phyloP scores from a whole-genome alignment of 1,140 invertebrate species.

The Parapsyche elsis region DNA sequence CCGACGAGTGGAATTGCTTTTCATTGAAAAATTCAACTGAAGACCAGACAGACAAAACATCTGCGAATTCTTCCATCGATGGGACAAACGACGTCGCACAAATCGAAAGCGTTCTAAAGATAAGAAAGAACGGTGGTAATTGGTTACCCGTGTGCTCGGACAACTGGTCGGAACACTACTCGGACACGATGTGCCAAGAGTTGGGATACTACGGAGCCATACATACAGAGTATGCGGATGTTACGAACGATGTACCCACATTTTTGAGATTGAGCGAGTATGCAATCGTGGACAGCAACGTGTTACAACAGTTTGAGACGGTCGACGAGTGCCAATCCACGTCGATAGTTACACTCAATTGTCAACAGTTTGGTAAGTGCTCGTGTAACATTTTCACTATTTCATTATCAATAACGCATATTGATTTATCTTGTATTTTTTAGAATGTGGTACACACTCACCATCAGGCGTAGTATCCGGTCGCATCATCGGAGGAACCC shows the following conservation, averaged over 20 bases:
- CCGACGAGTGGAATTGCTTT: conserved; percentile 74
- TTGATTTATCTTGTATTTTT: conserved; percentile 44
- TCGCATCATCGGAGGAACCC: conserved; percentile 66
- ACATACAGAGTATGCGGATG: conserved; percentile 59
- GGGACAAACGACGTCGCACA: conserved; percentile 34
- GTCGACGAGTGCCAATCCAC: conserved; percentile 63
- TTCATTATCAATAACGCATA: neutral
- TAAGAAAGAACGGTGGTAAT: conserved; percentile 56
- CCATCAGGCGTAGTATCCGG: conserved; percentile 61
- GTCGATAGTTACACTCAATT: conserved; percentile 67
- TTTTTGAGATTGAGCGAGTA: conserved; percentile 48
- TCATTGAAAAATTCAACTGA: conserved; percentile 33
- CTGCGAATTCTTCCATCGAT: conserved; percentile 52
- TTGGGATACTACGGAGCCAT: conserved; percentile 68
- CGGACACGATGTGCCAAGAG: conserved; percentile 67
- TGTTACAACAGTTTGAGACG: conserved; percentile 64
- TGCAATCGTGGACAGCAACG: conserved; percentile 25
- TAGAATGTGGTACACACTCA: conserved; percentile 66
- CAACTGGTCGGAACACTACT: conserved; percentile 68
- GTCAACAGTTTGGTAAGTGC: conserved; percentile 69
- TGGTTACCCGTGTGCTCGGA: conserved; percentile 67
- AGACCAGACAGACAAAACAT: neutral
- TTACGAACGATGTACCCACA: conserved; percentile 45
- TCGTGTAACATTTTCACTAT: conserved; percentile 11
- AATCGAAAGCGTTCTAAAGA: conserved; percentile 39